Evolutionary conservation across 2,113 vertebrate genomes (phyloP).

Genomic region (Piliocolobus tephrosceles): DNA sequence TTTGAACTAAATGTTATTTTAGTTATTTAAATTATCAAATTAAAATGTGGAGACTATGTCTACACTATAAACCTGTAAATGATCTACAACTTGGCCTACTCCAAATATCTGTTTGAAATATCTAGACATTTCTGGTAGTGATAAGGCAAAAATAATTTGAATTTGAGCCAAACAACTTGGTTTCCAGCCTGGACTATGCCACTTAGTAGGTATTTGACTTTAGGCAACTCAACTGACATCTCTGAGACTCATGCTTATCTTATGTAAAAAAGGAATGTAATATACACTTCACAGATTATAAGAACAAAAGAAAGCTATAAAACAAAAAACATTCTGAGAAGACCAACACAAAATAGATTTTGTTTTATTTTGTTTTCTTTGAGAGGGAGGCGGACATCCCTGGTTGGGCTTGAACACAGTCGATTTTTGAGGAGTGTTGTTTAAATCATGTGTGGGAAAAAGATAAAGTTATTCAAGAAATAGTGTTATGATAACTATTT

Average conservation of each 20-base stretch:
- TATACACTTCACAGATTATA: not conserved
- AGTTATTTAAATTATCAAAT: not conserved
- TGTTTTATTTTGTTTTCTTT: too few relatives aligned
- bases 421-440: not conserved
- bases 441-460: not conserved
- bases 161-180: not conserved
- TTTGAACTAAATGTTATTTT: not conserved
- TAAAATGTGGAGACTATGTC: not conserved
- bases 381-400: too few relatives aligned
- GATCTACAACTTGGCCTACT: not conserved
- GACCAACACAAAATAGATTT: not conserved
- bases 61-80: not conserved
- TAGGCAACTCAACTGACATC: not conserved
- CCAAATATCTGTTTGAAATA: not conserved
- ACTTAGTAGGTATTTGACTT: not conserved
- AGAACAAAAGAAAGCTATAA: not conserved
- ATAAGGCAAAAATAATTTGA: not conserved
- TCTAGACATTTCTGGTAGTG: not conserved
- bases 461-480: not conserved
- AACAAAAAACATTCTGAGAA: not conserved
- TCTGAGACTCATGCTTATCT: not conserved
- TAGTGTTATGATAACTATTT: not conserved
- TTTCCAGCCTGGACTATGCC: not conserved
- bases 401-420: not conserved
- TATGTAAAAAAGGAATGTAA: not conserved